A percentile compares a stretch with the other conserved stretches of the same genome.
These are phyloP conservation scores for Marronus borbonicus DNA, from an alignment of 2,888 invertebrate genomes.

Conservation along the genomic window DNA sequence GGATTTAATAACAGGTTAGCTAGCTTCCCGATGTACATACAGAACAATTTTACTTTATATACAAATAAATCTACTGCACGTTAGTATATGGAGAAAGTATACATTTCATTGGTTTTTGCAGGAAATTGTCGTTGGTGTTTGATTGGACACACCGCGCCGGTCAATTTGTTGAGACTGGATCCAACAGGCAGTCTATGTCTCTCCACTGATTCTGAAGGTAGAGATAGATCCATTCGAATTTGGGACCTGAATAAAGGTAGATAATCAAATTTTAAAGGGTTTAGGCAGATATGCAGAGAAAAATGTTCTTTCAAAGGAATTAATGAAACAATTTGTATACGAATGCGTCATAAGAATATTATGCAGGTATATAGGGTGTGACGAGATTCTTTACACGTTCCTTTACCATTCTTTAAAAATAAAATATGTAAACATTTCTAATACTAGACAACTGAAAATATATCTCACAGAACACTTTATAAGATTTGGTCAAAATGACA, in stretches of 20 bases:
- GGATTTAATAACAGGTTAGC: conserved; percentile 88
- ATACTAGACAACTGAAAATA: too few species aligned
- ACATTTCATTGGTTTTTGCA: conserved; percentile 60
- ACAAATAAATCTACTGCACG: too few species aligned
- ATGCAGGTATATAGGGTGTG: too few species aligned
- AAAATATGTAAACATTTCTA: too few species aligned
- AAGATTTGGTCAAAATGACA: too few species aligned
- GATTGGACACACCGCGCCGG: conserved; percentile 85
- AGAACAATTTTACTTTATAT: neutral
- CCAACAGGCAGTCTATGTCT: conserved; percentile 81
- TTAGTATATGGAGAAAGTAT: neutral
- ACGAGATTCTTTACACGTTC: too few species aligned
- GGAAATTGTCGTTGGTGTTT: conserved; percentile 86
- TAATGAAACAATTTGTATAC: too few species aligned
- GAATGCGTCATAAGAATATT: too few species aligned
- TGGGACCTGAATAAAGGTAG: conserved; percentile 87
- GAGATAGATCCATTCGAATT: conserved; percentile 83
- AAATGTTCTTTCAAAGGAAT: too few species aligned
- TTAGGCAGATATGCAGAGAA: too few species aligned
- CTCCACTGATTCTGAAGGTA: conserved; percentile 81
- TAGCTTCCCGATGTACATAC: conserved; percentile 18
- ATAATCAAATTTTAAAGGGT: neutral
- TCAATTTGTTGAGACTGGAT: conserved; percentile 82
- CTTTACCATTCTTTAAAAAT: too few species aligned
- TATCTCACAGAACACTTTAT: too few species aligned